Base-by-base conservation (phyloP, 2,888 invertebrate species). In the Baccha elongata region DNA sequence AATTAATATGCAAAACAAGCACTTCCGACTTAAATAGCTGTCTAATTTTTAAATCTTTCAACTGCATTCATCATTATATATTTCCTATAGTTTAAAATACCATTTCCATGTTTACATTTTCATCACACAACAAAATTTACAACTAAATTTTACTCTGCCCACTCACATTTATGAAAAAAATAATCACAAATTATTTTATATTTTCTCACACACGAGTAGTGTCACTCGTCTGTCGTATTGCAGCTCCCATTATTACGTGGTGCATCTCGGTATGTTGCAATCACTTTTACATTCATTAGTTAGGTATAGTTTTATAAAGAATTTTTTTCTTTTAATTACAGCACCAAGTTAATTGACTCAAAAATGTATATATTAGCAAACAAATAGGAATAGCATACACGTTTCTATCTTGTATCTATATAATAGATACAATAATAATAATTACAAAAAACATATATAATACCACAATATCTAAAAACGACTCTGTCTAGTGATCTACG, bases 321-420 rank as follows among this genome's bases (percentile, higher is more conserved):
- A n/a, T 19, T 19, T 19, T 19, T 19, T 44, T 19, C 8, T 2
- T 68, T 69, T 58, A 69, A 80, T 64, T 68, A 64, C 48, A 11
- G 32, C 69, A 74, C 64, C 21, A 52, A 64, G 58, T 80, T 74
- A 74, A 80, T 80, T 80, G 64, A 48, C 48, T 64, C 37, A 44
- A 62, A 55, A 50, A 53, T 19, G 35, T 26, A 46, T 17, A 21
- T 19, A 0, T 53, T 44, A 8, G 8, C 29, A 32, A 32, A 6
- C 29, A 32, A 4, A n/a, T 5, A 32, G 26, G 26, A 26, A 26
- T 26, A 26, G 6, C 3, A 26, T 26, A 32, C 29, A 32, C 29
- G 29, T 6, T 26, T 3, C 26, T 26, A 6, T 26, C 26, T 26
- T 6, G 3, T 26, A 26, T 26, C 3, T 26, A n/a, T n/a, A n/a